phyloP scores from a whole-genome alignment of 2,113 vertebrate species.

The Procavia capensis region DNA sequence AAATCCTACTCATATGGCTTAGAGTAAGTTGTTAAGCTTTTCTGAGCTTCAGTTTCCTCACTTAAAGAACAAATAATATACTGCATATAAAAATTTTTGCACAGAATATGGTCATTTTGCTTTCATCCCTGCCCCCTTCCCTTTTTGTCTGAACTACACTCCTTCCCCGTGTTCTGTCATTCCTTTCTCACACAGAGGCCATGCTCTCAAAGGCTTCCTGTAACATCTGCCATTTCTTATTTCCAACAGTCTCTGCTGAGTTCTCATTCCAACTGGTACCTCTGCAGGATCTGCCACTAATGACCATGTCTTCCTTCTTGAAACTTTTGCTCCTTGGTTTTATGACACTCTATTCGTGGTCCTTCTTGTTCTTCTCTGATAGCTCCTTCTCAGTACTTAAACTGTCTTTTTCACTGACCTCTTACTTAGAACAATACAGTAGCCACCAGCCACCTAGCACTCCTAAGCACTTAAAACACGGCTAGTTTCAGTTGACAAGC shows the following conservation, averaged over 20 bases:
- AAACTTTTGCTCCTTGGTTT: background rate
- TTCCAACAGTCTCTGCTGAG: background rate
- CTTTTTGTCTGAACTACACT: background rate
- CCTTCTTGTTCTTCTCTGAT: background rate
- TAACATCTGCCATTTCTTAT: background rate
- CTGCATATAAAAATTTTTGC: background rate
- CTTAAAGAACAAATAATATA: too few species aligned
- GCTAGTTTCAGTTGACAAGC: background rate
- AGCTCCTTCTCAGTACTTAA: background rate
- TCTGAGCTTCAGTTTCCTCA: too few species aligned
- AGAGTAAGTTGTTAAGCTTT: background rate
- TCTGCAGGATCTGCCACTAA: background rate
- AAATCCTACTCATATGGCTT: background rate
- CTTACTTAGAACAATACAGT: too few species aligned
- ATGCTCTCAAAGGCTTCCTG: background rate
- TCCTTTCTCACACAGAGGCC: too few species aligned
- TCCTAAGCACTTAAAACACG: background rate
- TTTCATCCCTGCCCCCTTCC: background rate
- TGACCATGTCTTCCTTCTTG: background rate
- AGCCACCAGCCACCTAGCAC: background rate
- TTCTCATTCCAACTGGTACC: background rate
- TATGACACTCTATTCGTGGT: background rate
- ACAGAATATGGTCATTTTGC: background rate
- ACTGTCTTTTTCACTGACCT: background rate
- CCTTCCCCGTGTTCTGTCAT: background rate